Percentiles rank a stretch among this genome's conserved stretches.
phyloP scores from a whole-genome alignment of 2,113 vertebrate genomes.

The Oncorhynchus gorbuscha region DNA sequence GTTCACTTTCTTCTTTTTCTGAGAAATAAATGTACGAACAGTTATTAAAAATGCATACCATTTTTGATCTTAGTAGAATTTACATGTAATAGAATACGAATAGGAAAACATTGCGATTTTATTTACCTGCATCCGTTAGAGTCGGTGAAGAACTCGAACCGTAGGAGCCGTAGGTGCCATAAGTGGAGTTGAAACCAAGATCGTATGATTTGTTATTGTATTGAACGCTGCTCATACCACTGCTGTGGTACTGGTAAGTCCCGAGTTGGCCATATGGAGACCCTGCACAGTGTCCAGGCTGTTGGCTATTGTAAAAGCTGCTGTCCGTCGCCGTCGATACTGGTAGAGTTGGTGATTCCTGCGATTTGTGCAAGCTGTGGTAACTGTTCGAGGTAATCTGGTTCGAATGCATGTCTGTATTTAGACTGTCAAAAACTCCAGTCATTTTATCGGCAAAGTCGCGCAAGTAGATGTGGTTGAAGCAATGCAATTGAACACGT shows the following conservation, averaged over 20 bases:
- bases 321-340: constrained; percentile 97
- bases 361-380: constrained; percentile 92
- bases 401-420: constrained; percentile 95
- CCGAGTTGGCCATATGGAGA: constrained; percentile 86
- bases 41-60: constrained; percentile 7
- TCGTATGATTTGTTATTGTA: constrained; percentile 89
- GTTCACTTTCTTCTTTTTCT: constrained; percentile 96
- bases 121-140: constrained; percentile 85
- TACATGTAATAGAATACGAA: neutral
- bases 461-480: constrained; percentile 16
- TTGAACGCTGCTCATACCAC: constrained; percentile 75
- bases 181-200: constrained; percentile 80
- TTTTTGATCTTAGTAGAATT: neutral
- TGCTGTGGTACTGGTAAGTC: constrained; percentile 86
- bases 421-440: constrained; percentile 92
- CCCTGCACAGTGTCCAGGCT: constrained; percentile 80
- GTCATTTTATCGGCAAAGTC: constrained; percentile 78
- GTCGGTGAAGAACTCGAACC: constrained; percentile 83
- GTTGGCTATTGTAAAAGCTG: constrained; percentile 95
- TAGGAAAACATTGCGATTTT: neutral
- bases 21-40: constrained; percentile 47
- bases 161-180: constrained; percentile 85
- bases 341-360: constrained; percentile 95
- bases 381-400: constrained; percentile 93
- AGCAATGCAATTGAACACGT: constrained; percentile 14